Conservation (phyloP, 2,888 invertebrate species). For the Morpho deidamia region DNA sequence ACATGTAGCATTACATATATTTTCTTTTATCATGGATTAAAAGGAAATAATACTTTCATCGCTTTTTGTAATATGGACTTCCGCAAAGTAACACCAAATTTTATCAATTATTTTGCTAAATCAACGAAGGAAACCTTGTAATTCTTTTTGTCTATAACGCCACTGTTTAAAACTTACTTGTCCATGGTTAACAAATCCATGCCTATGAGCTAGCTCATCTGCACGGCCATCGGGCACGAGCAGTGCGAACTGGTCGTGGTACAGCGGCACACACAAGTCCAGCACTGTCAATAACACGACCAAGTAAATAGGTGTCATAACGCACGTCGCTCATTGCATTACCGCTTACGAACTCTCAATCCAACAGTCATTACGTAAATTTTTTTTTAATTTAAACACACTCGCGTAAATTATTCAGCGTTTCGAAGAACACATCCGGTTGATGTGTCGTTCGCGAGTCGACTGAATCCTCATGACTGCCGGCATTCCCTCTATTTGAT, state of each 20-base stretch:
- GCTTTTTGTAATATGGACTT: too few species aligned
- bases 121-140: too few species aligned
- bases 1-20: too few species aligned
- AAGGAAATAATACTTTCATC: too few species aligned
- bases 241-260: slow-evolving; percentile 66
- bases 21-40: too few species aligned
- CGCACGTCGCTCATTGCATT: slow-evolving; percentile 65
- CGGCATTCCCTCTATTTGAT: slow-evolving; percentile 34
- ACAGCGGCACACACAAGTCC: slow-evolving; percentile 64
- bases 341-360: slow-evolving; percentile 41
- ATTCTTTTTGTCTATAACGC: too few species aligned
- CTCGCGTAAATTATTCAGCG: slow-evolving; percentile 40
- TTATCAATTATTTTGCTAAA: too few species aligned
- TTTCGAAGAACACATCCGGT: slow-evolving; percentile 33
- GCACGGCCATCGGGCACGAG: slow-evolving; percentile 58
- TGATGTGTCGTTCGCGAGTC: slow-evolving; percentile 39
- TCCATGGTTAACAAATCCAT: slow-evolving; percentile 70
- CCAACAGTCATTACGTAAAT: slow-evolving; percentile 24
- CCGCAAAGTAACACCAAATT: too few species aligned
- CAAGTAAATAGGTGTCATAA: slow-evolving; percentile 61
- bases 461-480: slow-evolving; percentile 58
- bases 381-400: slow-evolving; percentile 27
- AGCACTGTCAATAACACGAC: slow-evolving; percentile 62
- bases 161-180: slow-evolving; percentile 46
- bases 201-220: slow-evolving; percentile 63